phyloP scores from a whole-genome alignment of 1,140 invertebrate genomes.

The Drosophila lini region DNA sequence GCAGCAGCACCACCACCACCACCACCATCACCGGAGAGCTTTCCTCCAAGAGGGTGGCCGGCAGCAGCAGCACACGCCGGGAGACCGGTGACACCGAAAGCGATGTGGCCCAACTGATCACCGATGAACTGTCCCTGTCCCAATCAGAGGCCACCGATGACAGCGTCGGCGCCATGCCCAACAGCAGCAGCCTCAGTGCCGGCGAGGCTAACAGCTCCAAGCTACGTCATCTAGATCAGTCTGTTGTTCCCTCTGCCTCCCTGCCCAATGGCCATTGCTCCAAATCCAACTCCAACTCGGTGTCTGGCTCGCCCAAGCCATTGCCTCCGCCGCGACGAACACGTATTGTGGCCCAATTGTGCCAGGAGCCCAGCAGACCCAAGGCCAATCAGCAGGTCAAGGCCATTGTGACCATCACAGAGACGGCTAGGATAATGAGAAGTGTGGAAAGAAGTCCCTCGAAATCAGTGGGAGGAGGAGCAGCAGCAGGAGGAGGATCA shows the following conservation, averaged over 20 bases:
- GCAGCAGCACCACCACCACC: constrained; percentile 59
- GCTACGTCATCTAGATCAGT: constrained; percentile 74
- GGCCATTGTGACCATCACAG: constrained; percentile 65
- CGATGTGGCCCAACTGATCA: constrained; percentile 80
- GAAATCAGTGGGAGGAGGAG: not conserved
- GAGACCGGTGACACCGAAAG: constrained; percentile 82
- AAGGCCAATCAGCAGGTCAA: constrained; percentile 63
- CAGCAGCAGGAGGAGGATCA: constrained; percentile 22
- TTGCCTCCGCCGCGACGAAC: constrained; percentile 65
- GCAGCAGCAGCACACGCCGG: constrained; percentile 73
- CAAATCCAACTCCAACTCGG: not conserved
- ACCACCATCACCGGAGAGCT: constrained; percentile 68
- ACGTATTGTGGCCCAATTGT: constrained; percentile 57
- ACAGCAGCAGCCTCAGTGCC: constrained; percentile 69
- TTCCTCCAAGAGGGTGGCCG: constrained; percentile 74
- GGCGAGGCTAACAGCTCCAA: constrained; percentile 36
- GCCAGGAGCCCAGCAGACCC: constrained; percentile 53
- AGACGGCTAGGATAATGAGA: constrained; percentile 65
- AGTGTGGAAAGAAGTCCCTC: constrained; percentile 42
- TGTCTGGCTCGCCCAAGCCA: constrained; percentile 39
- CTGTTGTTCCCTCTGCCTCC: constrained; percentile 8
- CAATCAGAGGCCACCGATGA: constrained; percentile 83
- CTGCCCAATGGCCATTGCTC: constrained; percentile 73
- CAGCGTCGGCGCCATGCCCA: constrained; percentile 72
- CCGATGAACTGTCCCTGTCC: constrained; percentile 78